Evolutionary conservation across 2,888 invertebrate genomes (phyloP), one percentile per base, ranked within the genome.

Genomic region (Augochlorella aurata): DNA sequence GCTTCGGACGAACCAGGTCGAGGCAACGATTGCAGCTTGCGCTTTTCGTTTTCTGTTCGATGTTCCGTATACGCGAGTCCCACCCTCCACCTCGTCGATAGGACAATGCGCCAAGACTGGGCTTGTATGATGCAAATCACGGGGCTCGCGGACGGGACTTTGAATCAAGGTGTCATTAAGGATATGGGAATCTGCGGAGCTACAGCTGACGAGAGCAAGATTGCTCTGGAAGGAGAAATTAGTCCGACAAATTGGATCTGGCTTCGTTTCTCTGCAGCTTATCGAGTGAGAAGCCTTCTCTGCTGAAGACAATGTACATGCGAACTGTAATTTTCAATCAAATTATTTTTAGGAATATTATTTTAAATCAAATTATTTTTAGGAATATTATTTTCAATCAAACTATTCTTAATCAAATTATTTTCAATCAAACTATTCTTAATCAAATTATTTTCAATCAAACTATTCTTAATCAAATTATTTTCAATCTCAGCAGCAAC

Each of bases 41-140:
- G n/a, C 47, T 24, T 18, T 45, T 18, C 21, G 4, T 44, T 21
- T 24, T 66, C 21, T 18, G 16, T 47, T 8, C 1, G 45, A 2
- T 72, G 47, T 21, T 18, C 18, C 24, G 1, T 24, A 24, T 71
- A 9, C 58, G 24, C 58, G 16, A 9, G 9, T 50, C 18, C 45
- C n/a, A 24, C 45, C 45, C n/a, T 49, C 10, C 47, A 4, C 10
- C 47, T 44, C 47, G 49, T 24, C 29, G 47, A 58, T 61, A 47
- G 69, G 58, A 75, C 75, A 58, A 69, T 69, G 58, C 69, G 29
- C 2, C 29, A 47, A n/a, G 47, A 58, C 47, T 4, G 5, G 12
- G 58, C 29, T 58, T 24, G 49, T 58, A 38, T n/a, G 69, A 75
- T 69, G 69, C 75, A 69, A 75, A 75, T 75, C 29, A 61, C 44